A percentile compares a stretch with the other conserved stretches of the same genome.
Evolutionary conservation across 1,140 invertebrate genomes (phyloP).

Genomic region (Tetramorium alpestre): DNA sequence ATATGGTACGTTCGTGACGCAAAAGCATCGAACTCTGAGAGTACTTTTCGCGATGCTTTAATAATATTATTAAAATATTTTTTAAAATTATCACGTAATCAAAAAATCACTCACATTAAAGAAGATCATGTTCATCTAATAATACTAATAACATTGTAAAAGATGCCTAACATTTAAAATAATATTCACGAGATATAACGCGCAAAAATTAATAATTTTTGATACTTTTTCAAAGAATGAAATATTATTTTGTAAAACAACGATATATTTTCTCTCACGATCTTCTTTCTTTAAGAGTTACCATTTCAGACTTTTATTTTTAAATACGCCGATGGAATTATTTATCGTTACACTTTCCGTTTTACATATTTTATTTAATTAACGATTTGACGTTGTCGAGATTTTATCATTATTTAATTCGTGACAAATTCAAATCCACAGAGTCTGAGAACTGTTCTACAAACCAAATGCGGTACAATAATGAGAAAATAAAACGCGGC

Average conservation of each 20-base stretch:
- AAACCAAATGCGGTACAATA: constrained; percentile 30
- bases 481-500: constrained; percentile 38
- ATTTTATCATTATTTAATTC: constrained; percentile 42
- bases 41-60: not conserved
- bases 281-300: not conserved
- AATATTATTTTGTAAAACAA: constrained; percentile 1
- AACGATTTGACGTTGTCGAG: not conserved
- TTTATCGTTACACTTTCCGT: not conserved
- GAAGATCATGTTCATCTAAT: not conserved
- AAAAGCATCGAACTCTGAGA: not conserved
- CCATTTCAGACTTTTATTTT: not conserved
- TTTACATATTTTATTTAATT: constrained; percentile 11
- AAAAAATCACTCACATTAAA: not conserved
- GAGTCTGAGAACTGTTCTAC: not conserved
- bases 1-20: not conserved
- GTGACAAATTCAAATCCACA: not conserved
- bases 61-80: constrained; percentile 1
- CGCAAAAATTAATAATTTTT: not conserved
- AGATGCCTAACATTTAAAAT: not conserved
- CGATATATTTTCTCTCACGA: not conserved
- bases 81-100: not conserved
- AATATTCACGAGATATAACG: not conserved
- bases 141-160: not conserved
- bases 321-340: not conserved
- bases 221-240: not conserved